These are phyloP conservation scores for Xerus rutilus DNA, from an alignment of 2,797 vertebrate genomes.

Conservation along the genomic window DNA sequence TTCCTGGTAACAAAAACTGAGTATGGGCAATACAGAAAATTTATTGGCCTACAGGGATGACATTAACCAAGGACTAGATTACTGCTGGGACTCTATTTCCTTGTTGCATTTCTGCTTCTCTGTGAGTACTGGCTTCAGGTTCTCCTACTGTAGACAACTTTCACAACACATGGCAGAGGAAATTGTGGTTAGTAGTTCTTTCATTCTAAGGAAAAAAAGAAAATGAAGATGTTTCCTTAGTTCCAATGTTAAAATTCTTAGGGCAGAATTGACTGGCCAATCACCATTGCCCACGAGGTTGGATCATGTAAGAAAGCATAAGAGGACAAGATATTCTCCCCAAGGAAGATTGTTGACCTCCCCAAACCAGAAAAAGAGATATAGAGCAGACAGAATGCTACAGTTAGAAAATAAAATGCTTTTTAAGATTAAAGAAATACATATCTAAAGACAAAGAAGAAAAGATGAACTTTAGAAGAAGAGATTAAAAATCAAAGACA, in stretches of 20 bases:
- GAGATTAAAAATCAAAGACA: neutral
- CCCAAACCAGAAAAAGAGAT: neutral
- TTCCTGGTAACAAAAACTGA: neutral
- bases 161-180: neutral
- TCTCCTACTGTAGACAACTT: neutral
- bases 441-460: neutral
- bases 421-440: neutral
- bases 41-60: neutral
- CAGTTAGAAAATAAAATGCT: neutral
- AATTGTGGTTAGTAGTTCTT: neutral
- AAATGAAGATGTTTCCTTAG: neutral
- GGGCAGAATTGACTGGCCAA: neutral
- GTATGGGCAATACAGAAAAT: neutral
- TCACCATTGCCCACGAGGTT: neutral
- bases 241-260: neutral
- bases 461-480: neutral
- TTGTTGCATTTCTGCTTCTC: neutral
- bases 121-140: conserved; percentile 3
- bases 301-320: neutral
- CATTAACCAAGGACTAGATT: neutral
- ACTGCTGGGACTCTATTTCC: neutral
- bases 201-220: neutral
- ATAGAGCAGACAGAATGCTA: neutral
- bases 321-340: neutral
- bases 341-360: neutral